Evolutionary conservation across 2,888 invertebrate genomes (phyloP).

Genomic region (Phaonia tiefii): DNA sequence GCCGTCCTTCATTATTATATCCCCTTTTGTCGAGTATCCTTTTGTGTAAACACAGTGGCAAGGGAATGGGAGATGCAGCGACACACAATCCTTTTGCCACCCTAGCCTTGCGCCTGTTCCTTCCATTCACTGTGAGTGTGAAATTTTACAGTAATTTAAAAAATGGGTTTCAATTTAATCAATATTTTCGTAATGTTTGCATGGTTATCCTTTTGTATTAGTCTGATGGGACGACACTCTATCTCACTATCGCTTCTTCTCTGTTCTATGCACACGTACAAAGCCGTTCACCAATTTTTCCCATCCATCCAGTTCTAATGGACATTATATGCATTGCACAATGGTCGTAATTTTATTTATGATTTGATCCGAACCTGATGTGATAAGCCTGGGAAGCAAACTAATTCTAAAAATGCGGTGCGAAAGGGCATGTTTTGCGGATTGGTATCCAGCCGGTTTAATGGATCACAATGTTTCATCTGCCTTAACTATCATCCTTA

Average conservation of each 20-base stretch:
- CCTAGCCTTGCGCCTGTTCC: slow-evolving; percentile 16
- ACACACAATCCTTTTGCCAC: slow-evolving; percentile 52
- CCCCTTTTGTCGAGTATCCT: slow-evolving; percentile 72
- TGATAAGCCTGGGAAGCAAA: slow-evolving; percentile 59
- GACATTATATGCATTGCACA: slow-evolving; percentile 69
- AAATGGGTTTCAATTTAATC: slow-evolving; percentile 78
- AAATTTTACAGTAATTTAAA: slow-evolving; percentile 79
- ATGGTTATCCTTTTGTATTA: slow-evolving; percentile 45
- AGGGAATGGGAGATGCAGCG: slow-evolving; percentile 71
- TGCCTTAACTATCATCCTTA: slow-evolving; percentile 17
- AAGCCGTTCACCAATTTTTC: slow-evolving; percentile 7
- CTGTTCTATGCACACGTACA: background rate
- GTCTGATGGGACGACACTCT: slow-evolving; percentile 31
- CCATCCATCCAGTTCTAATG: slow-evolving; percentile 71
- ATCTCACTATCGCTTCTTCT: background rate
- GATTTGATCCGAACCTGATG: slow-evolving; percentile 72
- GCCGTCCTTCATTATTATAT: slow-evolving; percentile 57
- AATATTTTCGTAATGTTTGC: slow-evolving; percentile 72
- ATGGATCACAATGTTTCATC: slow-evolving; percentile 57
- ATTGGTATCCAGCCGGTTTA: slow-evolving; percentile 78
- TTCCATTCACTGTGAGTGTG: slow-evolving; percentile 69
- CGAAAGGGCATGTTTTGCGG: slow-evolving; percentile 80
- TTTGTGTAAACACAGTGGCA: slow-evolving; percentile 78
- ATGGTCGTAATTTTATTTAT: slow-evolving; percentile 76
- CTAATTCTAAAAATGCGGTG: slow-evolving; percentile 72